Evolutionary conservation across 2,797 vertebrate species (phyloP), one percentile per base, ranked within the genome.

Genomic region (Paguma larvata): DNA sequence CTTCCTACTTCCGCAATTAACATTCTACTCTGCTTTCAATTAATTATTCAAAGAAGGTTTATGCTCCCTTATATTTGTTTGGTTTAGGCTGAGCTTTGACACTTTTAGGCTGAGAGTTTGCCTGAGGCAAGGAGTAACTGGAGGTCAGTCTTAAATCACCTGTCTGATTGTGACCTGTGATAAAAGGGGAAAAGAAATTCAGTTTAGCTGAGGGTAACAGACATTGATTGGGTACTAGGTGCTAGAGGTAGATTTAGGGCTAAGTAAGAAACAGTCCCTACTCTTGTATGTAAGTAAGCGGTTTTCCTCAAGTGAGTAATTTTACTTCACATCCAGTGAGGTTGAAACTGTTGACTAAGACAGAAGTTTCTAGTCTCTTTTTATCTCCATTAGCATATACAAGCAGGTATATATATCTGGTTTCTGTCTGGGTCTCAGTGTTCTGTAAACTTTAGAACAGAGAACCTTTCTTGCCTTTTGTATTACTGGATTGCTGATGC

Each of bases 71-170:
- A 15, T 46, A 0, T 89, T 85, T 80, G 10, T 63, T 92, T 86
- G 56, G 9, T 51, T 65, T 83, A 85, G 68, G 27, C 44, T 85
- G 5, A 68, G 7, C 10, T 5, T 79, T 95, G 51, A 46, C 13
- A 59, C 19, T 93, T 97, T 94, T 82, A 68, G 56, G 56, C 15
- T n/a, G n/a, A 65, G 68, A 82, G 63, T 78, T 96, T 96, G 82
- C 82, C 62, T 27, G 44, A 85, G 53, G 19, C 44, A 70, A 91
- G 15, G 15, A 34, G 4, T 79, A 94, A 44, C 6, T 92, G 16
- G 3, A 95, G 91, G 53, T 96, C 34, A 32, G 13, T 80, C 41
- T 92, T 70, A 91, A 68, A 77, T 86, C 62, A 92, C 7, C 19
- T 78, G 46, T 92, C 53, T 68, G 32, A 4, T 62, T 73, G n/a